Conservation (phyloP, 2,797 vertebrate species). For the Simalia tracyae region DNA sequence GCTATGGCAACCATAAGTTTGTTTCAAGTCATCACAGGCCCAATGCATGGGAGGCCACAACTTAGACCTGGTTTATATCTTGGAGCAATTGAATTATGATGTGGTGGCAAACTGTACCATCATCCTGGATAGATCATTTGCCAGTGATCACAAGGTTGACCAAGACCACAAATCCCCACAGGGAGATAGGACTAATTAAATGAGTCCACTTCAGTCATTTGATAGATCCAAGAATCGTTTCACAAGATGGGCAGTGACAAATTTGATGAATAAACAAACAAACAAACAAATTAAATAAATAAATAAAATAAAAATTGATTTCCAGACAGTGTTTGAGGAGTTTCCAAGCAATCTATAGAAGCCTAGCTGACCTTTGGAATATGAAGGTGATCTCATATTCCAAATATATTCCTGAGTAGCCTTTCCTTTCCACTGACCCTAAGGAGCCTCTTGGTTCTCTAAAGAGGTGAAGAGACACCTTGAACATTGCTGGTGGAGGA, state of each 20-base stretch:
- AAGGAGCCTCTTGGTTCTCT: neutral
- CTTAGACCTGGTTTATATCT: neutral
- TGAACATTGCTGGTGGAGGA: neutral
- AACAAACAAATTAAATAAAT: no score
- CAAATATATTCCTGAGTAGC: neutral
- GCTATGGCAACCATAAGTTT: neutral
- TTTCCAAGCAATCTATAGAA: neutral
- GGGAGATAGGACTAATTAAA: neutral
- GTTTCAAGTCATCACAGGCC: neutral
- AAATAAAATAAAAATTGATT: neutral
- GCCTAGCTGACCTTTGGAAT: neutral
- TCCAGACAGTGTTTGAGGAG: neutral
- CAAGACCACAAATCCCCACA: neutral
- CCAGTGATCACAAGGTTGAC: neutral
- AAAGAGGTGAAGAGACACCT: neutral
- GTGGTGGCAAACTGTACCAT: neutral
- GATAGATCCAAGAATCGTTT: neutral
- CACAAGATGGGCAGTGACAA: no score
- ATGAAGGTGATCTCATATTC: neutral
- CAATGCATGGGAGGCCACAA: neutral
- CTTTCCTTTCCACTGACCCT: neutral
- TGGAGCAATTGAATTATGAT: neutral
- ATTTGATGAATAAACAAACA: no score
- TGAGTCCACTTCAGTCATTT: neutral
- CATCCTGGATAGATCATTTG: neutral